A percentile compares a stretch with the other conserved stretches of the same genome.
Evolutionary conservation across 2,888 invertebrate genomes (phyloP).

Genomic region (Myopa testacea): DNA sequence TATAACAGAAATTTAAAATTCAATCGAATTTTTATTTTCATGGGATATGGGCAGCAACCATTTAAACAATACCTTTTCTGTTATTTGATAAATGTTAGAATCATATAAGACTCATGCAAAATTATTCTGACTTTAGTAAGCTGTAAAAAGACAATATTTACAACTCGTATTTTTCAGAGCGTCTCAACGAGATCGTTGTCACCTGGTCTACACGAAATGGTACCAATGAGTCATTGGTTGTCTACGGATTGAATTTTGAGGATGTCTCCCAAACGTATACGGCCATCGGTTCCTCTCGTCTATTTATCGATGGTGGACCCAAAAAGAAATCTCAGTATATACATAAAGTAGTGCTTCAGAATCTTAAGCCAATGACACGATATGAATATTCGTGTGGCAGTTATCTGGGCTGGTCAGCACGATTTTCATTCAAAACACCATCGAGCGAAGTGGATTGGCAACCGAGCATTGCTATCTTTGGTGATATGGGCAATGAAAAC

Average conservation of each 20-base stretch:
- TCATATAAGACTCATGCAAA: too few relatives aligned
- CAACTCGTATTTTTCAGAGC: slow-evolving; percentile 70
- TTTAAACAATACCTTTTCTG: too few relatives aligned
- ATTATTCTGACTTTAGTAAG: too few relatives aligned
- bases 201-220: slow-evolving; percentile 85
- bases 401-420: slow-evolving; percentile 82
- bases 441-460: slow-evolving; percentile 79
- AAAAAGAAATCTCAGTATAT: slow-evolving; percentile 77
- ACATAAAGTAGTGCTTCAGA: slow-evolving; percentile 76
- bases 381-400: slow-evolving; percentile 89
- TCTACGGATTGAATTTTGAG: slow-evolving; percentile 76
- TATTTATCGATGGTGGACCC: slow-evolving; percentile 82
- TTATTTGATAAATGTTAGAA: too few relatives aligned
- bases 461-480: slow-evolving; percentile 87
- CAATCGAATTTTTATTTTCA: too few relatives aligned
- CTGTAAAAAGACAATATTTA: neutral
- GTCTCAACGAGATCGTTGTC: slow-evolving; percentile 77
- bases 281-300: slow-evolving; percentile 71
- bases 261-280: slow-evolving; percentile 61
- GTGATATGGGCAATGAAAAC: slow-evolving; percentile 95
- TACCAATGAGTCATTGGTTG: slow-evolving; percentile 76
- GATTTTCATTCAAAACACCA: slow-evolving; percentile 81
- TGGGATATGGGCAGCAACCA: too few relatives aligned
- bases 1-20: too few relatives aligned
- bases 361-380: slow-evolving; percentile 74